Evolutionary conservation across 2,888 invertebrate species (phyloP), one percentile per base, ranked within the genome.

Genomic region (Artemia sinica): DNA sequence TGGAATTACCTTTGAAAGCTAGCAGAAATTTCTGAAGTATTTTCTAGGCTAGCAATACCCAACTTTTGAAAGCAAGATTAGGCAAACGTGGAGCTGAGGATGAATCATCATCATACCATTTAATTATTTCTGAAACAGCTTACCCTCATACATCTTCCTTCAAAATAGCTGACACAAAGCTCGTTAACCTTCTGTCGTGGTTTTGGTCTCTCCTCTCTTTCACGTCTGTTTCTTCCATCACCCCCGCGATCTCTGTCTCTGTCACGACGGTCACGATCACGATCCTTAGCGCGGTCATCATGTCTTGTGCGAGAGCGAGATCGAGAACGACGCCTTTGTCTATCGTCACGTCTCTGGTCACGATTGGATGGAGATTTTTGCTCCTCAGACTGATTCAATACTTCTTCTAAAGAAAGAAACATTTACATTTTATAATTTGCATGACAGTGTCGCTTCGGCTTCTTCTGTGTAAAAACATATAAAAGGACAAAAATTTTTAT

Each of bases 171-270:
- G 14, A 58, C 10, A 2, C 63, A 12, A 77, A 77, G 1, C 77
- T 76, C 68, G 78, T 77, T 58, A 75, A 77, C 71, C 81, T 82
- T 73, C 80, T 80, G 73, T 80, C 82, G 73, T 81, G 80, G 70
- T 81, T 73, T 78, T 78, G 18, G 70, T 71, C 18, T 70, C 68
- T 6, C 71, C 68, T 51, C 66, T 28, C 28, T 69, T 52, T 63
- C 69, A 66, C n/a, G n/a, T 51, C 14, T 49, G 9, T n/a, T 50
- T 13, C 50, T 14, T 41, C 41, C 41, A 58, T 58, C 28, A 8
- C 14, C 14, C 3, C 48, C 66, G 8, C 69, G 58, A 8, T 70
- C 68, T 41, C 49, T 14, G 18, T 69, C 68, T 18, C 50, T 12
- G 10, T 68, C 68, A 49, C 65, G 66, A 28, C 71, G 58, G 51